Evolutionary conservation across 2,113 vertebrate genomes (phyloP), one percentile per base, ranked within the genome.

Genomic region (Vombatus ursinus): DNA sequence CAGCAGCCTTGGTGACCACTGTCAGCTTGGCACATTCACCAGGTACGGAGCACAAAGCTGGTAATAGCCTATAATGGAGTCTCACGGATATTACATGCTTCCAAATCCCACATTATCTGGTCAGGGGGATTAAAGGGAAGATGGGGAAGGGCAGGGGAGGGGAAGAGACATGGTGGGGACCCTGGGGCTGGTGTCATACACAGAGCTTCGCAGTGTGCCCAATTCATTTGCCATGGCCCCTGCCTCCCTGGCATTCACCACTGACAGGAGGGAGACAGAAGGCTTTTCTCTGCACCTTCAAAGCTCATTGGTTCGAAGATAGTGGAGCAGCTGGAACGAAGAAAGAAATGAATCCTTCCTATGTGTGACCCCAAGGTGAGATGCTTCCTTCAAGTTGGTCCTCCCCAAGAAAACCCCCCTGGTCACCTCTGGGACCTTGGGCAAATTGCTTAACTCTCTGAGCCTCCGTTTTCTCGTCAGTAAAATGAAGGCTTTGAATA

Each of bases 51-150:
- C 94, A 96, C 95, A 96, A 97, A 97, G 97, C 97, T 98, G 94
- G 90, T 98, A 98, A 98, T 98, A 98, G 97, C 97, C 97, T 96
- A 94, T 98, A 98, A 98, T 98, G 96, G 98, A 97, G 97, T 97
- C 97, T 98, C 97, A 98, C 96, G 98, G 98, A 96, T 98, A 98
- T 98, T 98, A 98, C 97, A 98, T 97, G 98, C 97, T 98, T 98
- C 97, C 97, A 97, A 98, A 98, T 98, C 98, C 98, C 96, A 97
- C 97, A 98, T 98, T 98, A 98, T 98, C 98, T 98, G 97, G 97
- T 97, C 96, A 96, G 96, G 96, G 97, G 98, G 97, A 98, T 98
- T 97, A 98, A 98, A 98, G 98, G 93, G 95, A 97, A 96, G 97
- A 97, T 50, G 91, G 98, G 96, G 96, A 98, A 95, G 54, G 52